Percentiles rank a stretch among this genome's conserved stretches.
These are phyloP conservation scores for Ciconia nigra DNA, from an alignment of 2,797 vertebrate genomes.

Conservation along the genomic window DNA sequence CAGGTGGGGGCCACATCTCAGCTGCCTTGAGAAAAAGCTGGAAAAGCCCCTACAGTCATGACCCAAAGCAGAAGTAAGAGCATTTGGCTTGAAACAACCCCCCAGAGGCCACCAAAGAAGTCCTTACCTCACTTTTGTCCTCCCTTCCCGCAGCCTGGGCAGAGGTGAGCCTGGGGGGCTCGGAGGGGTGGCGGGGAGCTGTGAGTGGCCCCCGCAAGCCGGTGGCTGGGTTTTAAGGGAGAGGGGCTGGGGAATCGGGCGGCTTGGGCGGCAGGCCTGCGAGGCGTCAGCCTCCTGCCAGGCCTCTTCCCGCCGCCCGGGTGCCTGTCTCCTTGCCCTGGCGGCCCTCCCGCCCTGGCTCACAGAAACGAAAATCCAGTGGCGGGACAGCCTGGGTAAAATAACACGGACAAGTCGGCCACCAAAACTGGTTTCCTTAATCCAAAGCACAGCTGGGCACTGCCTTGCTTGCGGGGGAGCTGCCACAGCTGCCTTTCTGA, in stretches of 20 bases:
- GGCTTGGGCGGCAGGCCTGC: fast-evolving
- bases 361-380: fast-evolving
- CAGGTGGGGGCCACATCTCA: background rate
- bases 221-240: background rate
- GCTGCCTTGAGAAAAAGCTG: background rate
- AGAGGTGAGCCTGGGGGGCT: background rate
- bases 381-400: fast-evolving
- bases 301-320: fast-evolving
- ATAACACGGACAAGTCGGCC: fast-evolving
- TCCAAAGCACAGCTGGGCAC: background rate
- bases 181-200: background rate
- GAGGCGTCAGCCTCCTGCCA: fast-evolving
- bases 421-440: background rate
- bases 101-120: background rate
- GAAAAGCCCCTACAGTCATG: background rate
- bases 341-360: fast-evolving
- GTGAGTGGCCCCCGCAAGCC: background rate
- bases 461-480: background rate
- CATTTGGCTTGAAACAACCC: background rate
- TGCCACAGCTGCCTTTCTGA: background rate
- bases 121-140: background rate
- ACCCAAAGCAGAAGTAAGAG: background rate
- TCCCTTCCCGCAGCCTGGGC: background rate
- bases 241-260: fast-evolving
- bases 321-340: background rate